Conservation (phyloP, 2,113 vertebrate genomes). For the Lophura nycthemera region DNA sequence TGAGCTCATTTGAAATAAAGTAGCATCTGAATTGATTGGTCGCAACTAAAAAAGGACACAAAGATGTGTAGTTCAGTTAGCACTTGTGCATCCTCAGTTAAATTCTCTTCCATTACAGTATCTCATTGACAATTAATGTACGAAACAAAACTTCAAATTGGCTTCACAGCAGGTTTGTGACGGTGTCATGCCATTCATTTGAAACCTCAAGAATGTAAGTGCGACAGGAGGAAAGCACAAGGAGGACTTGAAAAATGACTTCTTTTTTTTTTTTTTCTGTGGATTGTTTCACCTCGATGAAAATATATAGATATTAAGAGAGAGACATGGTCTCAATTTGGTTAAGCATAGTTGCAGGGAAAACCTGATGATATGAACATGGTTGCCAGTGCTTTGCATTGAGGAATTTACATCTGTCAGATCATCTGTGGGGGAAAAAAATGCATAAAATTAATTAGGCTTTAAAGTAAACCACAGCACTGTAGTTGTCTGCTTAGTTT, state of each 20-base stretch:
- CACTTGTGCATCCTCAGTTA: fast-evolving
- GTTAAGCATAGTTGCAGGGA: background rate
- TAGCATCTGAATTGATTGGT: background rate
- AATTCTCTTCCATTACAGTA: background rate
- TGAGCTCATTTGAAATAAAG: background rate
- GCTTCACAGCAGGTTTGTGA: background rate
- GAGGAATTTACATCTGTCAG: background rate
- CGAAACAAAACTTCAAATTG: fast-evolving
- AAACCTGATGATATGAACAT: background rate
- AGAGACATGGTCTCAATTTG: background rate
- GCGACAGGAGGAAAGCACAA: background rate
- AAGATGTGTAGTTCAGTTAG: background rate
- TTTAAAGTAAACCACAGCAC: background rate
- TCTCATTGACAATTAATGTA: background rate
- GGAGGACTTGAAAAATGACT: background rate
- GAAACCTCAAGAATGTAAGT: background rate
- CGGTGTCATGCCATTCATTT: background rate
- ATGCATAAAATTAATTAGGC: background rate
- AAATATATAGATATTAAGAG: background rate
- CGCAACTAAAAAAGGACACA: background rate
- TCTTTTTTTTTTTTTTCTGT: background rate
- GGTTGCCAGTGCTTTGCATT: background rate
- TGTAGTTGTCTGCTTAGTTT: background rate
- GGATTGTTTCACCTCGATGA: background rate
- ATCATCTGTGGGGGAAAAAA: background rate